These are phyloP conservation scores for Eristalis pertinax DNA, from an alignment of 2,888 invertebrate genomes.

Conservation along the genomic window DNA sequence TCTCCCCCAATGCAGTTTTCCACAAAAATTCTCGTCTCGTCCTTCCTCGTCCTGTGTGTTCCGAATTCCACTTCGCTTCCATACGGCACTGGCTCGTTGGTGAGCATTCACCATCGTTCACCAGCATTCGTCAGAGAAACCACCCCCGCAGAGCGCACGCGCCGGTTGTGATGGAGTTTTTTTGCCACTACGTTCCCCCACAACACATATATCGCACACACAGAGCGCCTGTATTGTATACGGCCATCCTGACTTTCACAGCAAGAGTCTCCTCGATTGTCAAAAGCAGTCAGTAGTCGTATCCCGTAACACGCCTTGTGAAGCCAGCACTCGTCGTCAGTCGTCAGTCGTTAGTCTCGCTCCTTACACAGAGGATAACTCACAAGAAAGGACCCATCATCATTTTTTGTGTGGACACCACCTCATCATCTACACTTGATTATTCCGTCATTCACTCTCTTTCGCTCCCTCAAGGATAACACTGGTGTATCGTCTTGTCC, in stretches of 20 bases:
- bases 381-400: slow-evolving; percentile 4
- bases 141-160: slow-evolving; percentile 61
- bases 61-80: slow-evolving; percentile 48
- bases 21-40: not conserved
- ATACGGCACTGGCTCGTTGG: slow-evolving; percentile 50
- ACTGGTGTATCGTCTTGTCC: not conserved
- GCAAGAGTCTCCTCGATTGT: slow-evolving; percentile 48
- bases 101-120: slow-evolving; percentile 26
- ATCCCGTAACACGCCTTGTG: slow-evolving; percentile 67
- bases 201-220: not conserved
- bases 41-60: slow-evolving; percentile 33
- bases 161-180: not conserved
- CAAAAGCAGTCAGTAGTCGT: slow-evolving; percentile 66
- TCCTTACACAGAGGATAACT: slow-evolving; percentile 27
- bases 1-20: slow-evolving; percentile 68
- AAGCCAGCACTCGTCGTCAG: slow-evolving; percentile 48
- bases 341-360: slow-evolving; percentile 26
- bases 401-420: not conserved
- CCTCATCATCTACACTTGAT: slow-evolving; percentile 9
- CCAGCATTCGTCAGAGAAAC: not conserved
- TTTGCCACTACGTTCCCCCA: slow-evolving; percentile 55
- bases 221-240: slow-evolving; percentile 4
- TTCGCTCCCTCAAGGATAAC: slow-evolving; percentile 19
- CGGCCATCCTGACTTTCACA: slow-evolving; percentile 46
- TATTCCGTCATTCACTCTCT: slow-evolving; percentile 42